Base-by-base conservation (phyloP, 1,140 invertebrate species). In the Penaeus chinensis region DNA sequence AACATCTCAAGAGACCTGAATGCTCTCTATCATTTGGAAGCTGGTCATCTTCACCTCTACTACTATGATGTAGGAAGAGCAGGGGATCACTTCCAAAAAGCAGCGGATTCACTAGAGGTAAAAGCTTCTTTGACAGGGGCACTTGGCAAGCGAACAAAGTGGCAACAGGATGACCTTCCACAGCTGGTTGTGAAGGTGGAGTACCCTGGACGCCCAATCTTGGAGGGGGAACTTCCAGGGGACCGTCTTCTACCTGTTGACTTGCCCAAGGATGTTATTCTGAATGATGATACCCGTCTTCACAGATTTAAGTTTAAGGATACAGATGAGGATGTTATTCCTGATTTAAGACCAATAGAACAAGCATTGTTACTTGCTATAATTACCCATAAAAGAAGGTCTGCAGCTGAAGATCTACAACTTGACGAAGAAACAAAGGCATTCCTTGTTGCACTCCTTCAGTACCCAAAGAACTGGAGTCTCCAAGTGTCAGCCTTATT, bases 71-170 rank as follows among this genome's bases (percentile, higher is more conserved):
- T 96, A 24, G 93, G 94, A 76, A 94, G 94, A 91, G 94, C 95
- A 27, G 94, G 95, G 86, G 93, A 95, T 85, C 94, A 95, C 91
- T 93, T 98, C 19, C 92, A 94, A 32, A 92, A 92, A 85, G 95
- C 95, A 1, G 93, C 93, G 90, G 91, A 94, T 24, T 90, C 94
- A 42, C 92, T 95, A 47, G 94, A 95, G 71, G 91, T 98, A 76
- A 93, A 94, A 76, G 92, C 97, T 47, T 93, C 95, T 90, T 92
- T 96, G 82, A 85, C 92, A 94, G 96, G 96, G 89, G 93, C 95
- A 22, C 92, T 99, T 77, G 98, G 98, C 16, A 97, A 97, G 92
- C 93, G 98, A 87, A 99, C 98, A 24, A 96, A 95, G 91, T 98
- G 95, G 92, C 98, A 99, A 92, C 93, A 95, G 90, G 94, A 95